Percentiles rank a stretch among this genome's conserved stretches.
phyloP scores from a whole-genome alignment of 1,140 invertebrate species.

The Drosophila repletoides region DNA sequence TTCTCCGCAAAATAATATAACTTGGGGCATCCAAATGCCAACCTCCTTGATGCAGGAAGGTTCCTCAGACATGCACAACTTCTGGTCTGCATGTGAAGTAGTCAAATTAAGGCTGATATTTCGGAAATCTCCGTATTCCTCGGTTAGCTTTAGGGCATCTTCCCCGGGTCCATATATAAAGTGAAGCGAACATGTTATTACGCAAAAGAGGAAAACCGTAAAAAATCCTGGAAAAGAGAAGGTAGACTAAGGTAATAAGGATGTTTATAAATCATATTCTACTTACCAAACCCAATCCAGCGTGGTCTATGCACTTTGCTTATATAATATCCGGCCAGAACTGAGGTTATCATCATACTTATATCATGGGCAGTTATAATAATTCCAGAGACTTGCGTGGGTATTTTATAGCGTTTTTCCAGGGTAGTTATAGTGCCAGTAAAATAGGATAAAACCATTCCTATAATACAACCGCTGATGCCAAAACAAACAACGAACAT shows the following conservation, averaged over 20 bases:
- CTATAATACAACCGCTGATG: conserved; percentile 87
- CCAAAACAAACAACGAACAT: conserved; percentile 88
- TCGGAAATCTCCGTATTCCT: conserved; percentile 84
- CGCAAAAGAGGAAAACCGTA: conserved; percentile 86
- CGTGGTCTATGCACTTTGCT: conserved; percentile 66
- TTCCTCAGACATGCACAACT: conserved; percentile 33
- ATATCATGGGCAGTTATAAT: conserved; percentile 87
- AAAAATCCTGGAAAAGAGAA: conserved; percentile 84
- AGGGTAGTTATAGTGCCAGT: conserved; percentile 90
- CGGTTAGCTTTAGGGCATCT: conserved; percentile 86
- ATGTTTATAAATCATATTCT: too few species aligned
- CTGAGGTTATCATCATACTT: conserved; percentile 54
- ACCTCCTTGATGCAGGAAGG: conserved; percentile 46
- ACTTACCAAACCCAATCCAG: conserved; percentile 67
- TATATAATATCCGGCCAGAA: conserved; percentile 62
- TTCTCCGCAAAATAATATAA: conserved; percentile 85
- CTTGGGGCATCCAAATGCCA: conserved; percentile 84
- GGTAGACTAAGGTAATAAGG: too few species aligned
- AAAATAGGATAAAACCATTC: conserved; percentile 88
- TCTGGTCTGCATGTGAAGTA: conserved; percentile 30
- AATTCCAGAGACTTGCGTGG: conserved; percentile 87
- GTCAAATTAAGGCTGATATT: conserved; percentile 41
- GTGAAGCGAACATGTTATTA: conserved; percentile 88
- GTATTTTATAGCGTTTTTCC: conserved; percentile 91
- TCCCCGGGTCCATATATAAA: conserved; percentile 88